Percentiles rank a stretch among this genome's conserved stretches.
Conservation (phyloP, 2,113 vertebrate species). For the Ahaetulla prasina region DNA sequence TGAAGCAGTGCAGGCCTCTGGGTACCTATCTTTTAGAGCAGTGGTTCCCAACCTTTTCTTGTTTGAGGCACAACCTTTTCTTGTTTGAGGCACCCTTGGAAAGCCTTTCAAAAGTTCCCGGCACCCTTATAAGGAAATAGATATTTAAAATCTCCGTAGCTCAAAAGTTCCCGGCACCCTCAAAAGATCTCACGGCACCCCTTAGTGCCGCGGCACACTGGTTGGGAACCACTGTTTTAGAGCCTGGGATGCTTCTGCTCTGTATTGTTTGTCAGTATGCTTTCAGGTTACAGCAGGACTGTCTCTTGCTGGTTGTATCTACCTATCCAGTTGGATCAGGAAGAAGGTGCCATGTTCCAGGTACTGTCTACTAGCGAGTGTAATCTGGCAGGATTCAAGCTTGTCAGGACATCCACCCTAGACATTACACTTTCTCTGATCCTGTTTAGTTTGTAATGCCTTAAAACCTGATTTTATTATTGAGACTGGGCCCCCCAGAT, state of each 20-base stretch:
- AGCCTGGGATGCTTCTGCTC: neutral
- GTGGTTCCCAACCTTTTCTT: no score
- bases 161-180: no score
- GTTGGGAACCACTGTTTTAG: no score
- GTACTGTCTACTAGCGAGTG: neutral
- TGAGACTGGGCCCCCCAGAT: neutral
- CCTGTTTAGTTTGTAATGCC: neutral
- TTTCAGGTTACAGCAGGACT: neutral
- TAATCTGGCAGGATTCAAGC: neutral
- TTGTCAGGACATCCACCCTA: neutral
- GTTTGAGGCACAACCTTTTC: no score
- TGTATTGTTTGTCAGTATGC: neutral
- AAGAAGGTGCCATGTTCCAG: neutral
- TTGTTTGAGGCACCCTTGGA: no score
- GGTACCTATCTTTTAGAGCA: neutral
- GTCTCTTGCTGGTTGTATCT: neutral
- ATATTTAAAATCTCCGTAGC: no score
- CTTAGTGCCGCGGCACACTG: no score
- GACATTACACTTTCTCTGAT: neutral
- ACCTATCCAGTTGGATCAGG: neutral
- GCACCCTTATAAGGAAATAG: no score
- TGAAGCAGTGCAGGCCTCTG: neutral
- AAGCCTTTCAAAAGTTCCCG: no score
- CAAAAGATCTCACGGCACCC: no score
- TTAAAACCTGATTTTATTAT: neutral